Base-by-base conservation (phyloP, 2,797 vertebrate species). In the Spheniscus humboldti region DNA sequence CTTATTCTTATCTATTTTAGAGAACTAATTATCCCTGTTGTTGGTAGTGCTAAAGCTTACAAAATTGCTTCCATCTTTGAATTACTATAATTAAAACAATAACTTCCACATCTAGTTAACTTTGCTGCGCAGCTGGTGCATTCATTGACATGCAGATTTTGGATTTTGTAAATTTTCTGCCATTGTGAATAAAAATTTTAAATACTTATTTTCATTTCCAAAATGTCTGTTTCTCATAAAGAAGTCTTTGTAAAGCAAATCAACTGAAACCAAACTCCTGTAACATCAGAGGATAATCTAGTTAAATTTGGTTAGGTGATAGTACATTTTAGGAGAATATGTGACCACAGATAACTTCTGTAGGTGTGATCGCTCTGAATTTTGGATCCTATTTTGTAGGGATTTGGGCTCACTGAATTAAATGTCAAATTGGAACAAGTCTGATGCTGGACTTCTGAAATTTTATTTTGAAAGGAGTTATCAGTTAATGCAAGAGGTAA, bases 1-100 rank as follows among this genome's bases (percentile, higher is more conserved):
- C 95, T 97, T 97, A 73, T 86, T 94, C 88, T 96, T 94, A 95
- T 97, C 97, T 97, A 92, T 97, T 98, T 97, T 97, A 94, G 96
- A 97, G 96, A 96, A 95, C 89, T 98, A 98, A 98, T 98, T 98
- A 96, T 97, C 97, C 96, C 96, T 97, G 95, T 96, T 91, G 95
- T 97, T 96, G 94, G 95, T 97, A 92, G 86, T 86, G 88, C 92
- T 95, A 94, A 89, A 97, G 96, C 96, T 97, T 93, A 91, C 79
- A 88, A 96, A 98, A 97, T 97, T 95, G 94, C 96, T 98, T 98
- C 97, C 97, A 97, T 97, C 96, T 97, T 97, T 96, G 97, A 98
- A 98, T 98, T 98, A 98, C 97, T 97, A 97, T 98, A 98, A 98
- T 98, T 98, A 98, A 97, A 93, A 95, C 92, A 85, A 93, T 98